Percentiles rank a stretch among this genome's conserved stretches.
phyloP scores from a whole-genome alignment of 2,797 vertebrate genomes.

The Danio tinwini region DNA sequence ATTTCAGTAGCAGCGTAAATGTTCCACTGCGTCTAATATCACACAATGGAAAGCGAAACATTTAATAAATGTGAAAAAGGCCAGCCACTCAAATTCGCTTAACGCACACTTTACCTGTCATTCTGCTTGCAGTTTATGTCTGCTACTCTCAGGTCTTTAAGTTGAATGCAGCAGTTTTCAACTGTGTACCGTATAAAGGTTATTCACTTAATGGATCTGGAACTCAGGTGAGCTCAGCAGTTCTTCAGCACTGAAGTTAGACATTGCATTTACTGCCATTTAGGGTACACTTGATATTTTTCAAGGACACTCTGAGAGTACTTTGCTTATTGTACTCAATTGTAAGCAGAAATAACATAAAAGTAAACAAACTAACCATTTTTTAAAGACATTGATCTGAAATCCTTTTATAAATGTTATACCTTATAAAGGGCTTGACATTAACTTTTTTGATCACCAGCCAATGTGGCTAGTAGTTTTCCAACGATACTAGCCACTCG shows the following conservation, averaged over 20 bases:
- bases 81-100: constrained; percentile 17
- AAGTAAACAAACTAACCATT: too few relatives aligned
- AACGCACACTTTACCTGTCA: background rate
- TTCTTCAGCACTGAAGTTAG: constrained; percentile 1
- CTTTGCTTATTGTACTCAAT: too few relatives aligned
- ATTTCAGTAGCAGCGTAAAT: constrained; percentile 30
- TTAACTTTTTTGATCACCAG: too few relatives aligned
- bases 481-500: too few relatives aligned
- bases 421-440: too few relatives aligned
- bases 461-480: too few relatives aligned
- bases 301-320: background rate
- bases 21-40: background rate
- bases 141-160: background rate
- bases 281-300: background rate
- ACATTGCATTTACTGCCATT: background rate
- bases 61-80: constrained; percentile 15
- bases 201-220: background rate
- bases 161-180: constrained; percentile 12
- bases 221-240: background rate
- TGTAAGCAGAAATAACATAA: too few relatives aligned
- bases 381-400: too few relatives aligned
- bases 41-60: constrained; percentile 5
- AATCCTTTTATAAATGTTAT: too few relatives aligned
- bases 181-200: background rate
- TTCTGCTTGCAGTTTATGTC: background rate